Base-by-base conservation (phyloP, 2,797 vertebrate species). In the Melanotaenia boesemani region DNA sequence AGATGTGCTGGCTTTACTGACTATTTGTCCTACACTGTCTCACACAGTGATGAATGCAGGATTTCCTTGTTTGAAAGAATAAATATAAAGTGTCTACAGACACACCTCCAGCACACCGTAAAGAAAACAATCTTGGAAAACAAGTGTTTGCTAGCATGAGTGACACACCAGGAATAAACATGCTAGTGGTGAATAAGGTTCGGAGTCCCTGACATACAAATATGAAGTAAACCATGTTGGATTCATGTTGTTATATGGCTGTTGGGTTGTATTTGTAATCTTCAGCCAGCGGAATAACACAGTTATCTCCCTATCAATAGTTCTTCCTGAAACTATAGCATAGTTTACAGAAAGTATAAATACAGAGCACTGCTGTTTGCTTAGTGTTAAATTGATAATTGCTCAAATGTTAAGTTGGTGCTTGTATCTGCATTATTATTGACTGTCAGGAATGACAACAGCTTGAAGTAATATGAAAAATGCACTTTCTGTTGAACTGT, bases 1-100 rank as follows among this genome's bases (percentile, higher is more conserved):
- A 84, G 72, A 91, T 83, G 77, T 81, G 63, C 68, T 76, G 82
- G 58, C 85, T 90, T 79, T 92, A 86, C 88, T 90, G 88, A 91
- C 85, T 82, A 75, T 62, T 73, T 76, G 79, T 83, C 81, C 85
- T 81, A 72, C 67, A 64, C 76, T 85, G 78, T 81, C 24, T 26
- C 24, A 26, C 24, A 26, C 86, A 79, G 76, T 48, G 71, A 82
- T 79, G 85, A 82, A 86, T 84, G 83, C 83, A 72, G 3, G 74
- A 85, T 87, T 78, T 67, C 83, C 70, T 78, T 59, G 74, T 85
- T 87, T 57, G 56, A 57, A 74, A 62, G 50, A 59, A 7, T 28
- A 68, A 15, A 41, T 41, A 41, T 41, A 41, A 11, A 15, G 39
- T 41, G 15, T 41, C 15, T 16, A 63, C 67, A 62, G 70, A 70